A percentile compares a stretch with the other conserved stretches of the same genome.
Evolutionary conservation across 2,113 vertebrate genomes (phyloP).

Genomic region (Ardeotis arabs): DNA sequence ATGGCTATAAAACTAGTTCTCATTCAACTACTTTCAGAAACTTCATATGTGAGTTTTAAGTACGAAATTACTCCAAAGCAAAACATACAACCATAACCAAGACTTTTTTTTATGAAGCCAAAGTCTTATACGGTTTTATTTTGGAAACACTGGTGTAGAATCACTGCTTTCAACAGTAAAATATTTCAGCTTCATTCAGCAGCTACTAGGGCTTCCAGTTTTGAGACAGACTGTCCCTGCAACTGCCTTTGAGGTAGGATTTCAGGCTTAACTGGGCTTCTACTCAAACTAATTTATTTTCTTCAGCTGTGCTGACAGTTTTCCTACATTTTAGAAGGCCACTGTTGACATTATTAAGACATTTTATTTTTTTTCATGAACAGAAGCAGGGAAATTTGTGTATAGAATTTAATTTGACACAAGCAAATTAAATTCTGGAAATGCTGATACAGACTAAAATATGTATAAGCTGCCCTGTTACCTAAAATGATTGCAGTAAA

Average conservation of each 20-base stretch:
- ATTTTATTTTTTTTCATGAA: not conserved
- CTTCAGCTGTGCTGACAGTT: not conserved
- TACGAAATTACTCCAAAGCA: not conserved
- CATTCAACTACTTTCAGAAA: not conserved
- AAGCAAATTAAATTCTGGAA: not conserved
- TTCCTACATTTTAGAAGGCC: not conserved
- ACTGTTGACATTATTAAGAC: not conserved
- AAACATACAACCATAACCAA: not conserved
- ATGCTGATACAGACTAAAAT: not conserved
- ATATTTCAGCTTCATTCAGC: not conserved
- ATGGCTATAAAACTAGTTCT: not conserved
- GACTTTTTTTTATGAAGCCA: not conserved
- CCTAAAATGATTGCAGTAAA: not conserved
- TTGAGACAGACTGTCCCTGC: not conserved
- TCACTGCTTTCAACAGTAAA: not conserved
- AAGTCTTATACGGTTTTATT: not conserved
- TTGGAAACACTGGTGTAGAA: not conserved
- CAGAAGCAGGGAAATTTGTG: not conserved
- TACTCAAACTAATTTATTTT: not conserved
- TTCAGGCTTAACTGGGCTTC: conserved; percentile 9
- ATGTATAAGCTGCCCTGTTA: not conserved
- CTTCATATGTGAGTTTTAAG: not conserved
- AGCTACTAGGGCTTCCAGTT: not conserved
- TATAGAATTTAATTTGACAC: not conserved
- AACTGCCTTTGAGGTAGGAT: not conserved